Evolutionary conservation across 2,797 vertebrate genomes (phyloP).

Genomic region (Microchirus variegatus): DNA sequence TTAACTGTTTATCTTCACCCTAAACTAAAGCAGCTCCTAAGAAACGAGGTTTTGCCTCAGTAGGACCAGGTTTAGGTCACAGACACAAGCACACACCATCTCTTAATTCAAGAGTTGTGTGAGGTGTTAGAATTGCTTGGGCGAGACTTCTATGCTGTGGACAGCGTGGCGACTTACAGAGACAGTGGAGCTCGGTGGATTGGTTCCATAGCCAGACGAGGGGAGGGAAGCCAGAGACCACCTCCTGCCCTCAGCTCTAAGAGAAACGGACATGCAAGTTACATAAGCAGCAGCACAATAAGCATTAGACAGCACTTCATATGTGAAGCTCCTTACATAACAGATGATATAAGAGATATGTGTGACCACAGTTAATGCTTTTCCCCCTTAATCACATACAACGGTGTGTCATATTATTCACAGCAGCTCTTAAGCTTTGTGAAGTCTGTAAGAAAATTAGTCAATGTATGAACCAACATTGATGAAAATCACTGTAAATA

Average conservation of each 20-base stretch:
- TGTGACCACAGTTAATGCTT: conserved; percentile 37
- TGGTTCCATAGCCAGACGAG: conserved; percentile 98
- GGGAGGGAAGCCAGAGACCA: conserved; percentile 98
- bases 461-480: not conserved
- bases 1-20: no score
- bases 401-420: conserved; percentile 23
- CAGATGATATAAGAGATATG: conserved; percentile 35
- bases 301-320: conserved; percentile 54
- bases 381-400: conserved; percentile 7
- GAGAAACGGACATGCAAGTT: conserved; percentile 55
- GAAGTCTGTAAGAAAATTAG: not conserved
- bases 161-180: conserved; percentile 83
- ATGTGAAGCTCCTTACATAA: conserved; percentile 59
- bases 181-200: conserved; percentile 96
- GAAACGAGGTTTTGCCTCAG: no score
- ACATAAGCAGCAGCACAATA: conserved; percentile 43
- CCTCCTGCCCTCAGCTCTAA: conserved; percentile 94
- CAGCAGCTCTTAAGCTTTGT: not conserved
- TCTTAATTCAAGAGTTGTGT: conserved; percentile 30
- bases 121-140: conserved; percentile 50
- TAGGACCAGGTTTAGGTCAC: no score
- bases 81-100: not conserved
- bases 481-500: conserved; percentile 4
- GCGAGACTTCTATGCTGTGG: conserved; percentile 3
- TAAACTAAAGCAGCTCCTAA: not conserved